Evolutionary conservation across 2,888 invertebrate species (phyloP).

Genomic region (Chymomyza fuscimana): DNA sequence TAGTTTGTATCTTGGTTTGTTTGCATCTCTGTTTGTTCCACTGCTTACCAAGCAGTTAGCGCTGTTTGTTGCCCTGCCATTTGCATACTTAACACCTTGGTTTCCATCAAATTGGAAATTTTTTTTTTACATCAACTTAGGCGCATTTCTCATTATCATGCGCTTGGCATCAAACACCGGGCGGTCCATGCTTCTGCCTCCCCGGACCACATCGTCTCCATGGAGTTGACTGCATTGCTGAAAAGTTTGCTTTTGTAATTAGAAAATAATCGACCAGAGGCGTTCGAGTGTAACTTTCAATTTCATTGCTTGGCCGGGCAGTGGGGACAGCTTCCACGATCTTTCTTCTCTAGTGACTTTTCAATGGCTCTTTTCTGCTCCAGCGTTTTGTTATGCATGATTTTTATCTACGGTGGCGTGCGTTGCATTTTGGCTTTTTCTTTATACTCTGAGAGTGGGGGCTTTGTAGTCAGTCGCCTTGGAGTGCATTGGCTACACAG

Average conservation of each 20-base stretch:
- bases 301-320: conserved; percentile 57
- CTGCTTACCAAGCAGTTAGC: not conserved
- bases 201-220: not conserved
- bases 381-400: conserved; percentile 50
- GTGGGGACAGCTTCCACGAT: conserved; percentile 27
- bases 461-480: not conserved
- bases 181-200: not conserved
- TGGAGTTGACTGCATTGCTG: conserved; percentile 6
- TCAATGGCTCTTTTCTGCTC: conserved; percentile 7
- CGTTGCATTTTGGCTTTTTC: conserved; percentile 7
- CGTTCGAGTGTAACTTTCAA: conserved; percentile 49
- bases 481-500: not conserved
- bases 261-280: conserved; percentile 65
- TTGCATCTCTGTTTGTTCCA: not conserved
- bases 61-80: conserved; percentile 60
- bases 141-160: conserved; percentile 7
- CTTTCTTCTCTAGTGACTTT: conserved; percentile 12
- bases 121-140: conserved; percentile 27
- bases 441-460: not conserved
- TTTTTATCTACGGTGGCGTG: conserved; percentile 50
- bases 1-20: conserved; percentile 14
- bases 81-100: conserved; percentile 71
- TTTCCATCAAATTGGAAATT: conserved; percentile 49
- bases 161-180: conserved; percentile 1
- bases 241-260: conserved; percentile 64